A percentile compares a stretch with the other conserved stretches of the same genome.
phyloP scores from a whole-genome alignment of 1,140 invertebrate genomes.

The Caerostris darwini region DNA sequence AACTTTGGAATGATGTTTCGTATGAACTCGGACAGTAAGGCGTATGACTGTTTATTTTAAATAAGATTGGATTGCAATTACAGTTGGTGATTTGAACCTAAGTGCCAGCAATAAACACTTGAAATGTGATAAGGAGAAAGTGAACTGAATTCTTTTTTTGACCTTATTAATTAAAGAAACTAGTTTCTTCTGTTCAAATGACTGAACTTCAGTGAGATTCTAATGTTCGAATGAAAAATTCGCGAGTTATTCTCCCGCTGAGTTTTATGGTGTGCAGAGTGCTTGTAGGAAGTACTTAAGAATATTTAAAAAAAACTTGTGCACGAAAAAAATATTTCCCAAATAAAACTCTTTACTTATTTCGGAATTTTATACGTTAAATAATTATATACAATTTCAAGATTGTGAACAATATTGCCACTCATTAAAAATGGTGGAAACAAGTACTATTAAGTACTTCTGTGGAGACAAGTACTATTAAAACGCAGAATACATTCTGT shows the following conservation, averaged over 20 bases:
- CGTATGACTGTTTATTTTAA: background rate
- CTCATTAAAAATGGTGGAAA: no score
- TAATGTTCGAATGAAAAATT: background rate
- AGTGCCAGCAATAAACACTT: background rate
- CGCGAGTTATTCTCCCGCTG: background rate
- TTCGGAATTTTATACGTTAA: no score
- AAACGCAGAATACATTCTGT: no score
- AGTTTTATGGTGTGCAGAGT: background rate
- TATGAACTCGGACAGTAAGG: background rate
- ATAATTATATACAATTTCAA: no score
- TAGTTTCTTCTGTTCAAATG: background rate
- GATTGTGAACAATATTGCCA: no score
- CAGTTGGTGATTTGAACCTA: background rate
- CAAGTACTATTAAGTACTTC: no score
- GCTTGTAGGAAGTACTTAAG: no score
- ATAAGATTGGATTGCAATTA: background rate
- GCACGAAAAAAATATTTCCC: no score
- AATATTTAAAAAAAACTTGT: no score
- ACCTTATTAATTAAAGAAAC: background rate
- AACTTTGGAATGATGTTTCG: background rate
- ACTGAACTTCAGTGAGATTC: background rate
- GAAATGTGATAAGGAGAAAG: background rate
- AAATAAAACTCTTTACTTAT: no score
- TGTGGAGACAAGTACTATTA: no score
- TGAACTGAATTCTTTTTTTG: conserved; percentile 1